These are phyloP conservation scores for Euplagia quadripunctaria DNA, from an alignment of 2,888 invertebrate genomes.

Conservation along the genomic window DNA sequence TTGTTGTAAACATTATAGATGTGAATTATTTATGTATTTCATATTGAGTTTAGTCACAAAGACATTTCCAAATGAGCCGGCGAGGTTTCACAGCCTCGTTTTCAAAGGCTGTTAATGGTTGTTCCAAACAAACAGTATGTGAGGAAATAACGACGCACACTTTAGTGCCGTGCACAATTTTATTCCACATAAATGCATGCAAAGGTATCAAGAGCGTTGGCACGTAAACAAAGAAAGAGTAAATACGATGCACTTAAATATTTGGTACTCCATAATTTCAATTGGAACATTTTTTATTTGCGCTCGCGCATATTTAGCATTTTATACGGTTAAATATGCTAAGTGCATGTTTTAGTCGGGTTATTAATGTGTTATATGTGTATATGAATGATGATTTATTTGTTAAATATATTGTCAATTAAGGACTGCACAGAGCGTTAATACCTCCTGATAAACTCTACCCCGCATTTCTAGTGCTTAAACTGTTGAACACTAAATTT, in stretches of 20 bases:
- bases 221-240: constrained; percentile 10
- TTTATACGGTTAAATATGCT: too few relatives aligned
- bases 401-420: too few relatives aligned
- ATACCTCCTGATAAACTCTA: too few relatives aligned
- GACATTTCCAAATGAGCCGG: not conserved
- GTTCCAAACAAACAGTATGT: constrained; percentile 11
- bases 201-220: constrained; percentile 5
- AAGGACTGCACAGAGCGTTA: too few relatives aligned
- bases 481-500: too few relatives aligned
- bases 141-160: constrained; percentile 12
- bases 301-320: too few relatives aligned
- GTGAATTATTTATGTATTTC: not conserved
- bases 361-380: too few relatives aligned
- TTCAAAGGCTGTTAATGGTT: constrained; percentile 17
- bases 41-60: constrained; percentile 4
- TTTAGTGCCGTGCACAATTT: constrained; percentile 14
- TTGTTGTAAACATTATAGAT: not conserved
- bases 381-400: too few relatives aligned
- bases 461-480: too few relatives aligned
- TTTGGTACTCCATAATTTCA: not conserved
- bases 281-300: not conserved
- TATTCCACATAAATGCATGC: constrained; percentile 15
- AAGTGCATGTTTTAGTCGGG: too few relatives aligned
- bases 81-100: not conserved
- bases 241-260: constrained; percentile 11